Conservation (phyloP, 2,888 invertebrate genomes). For the Metopia argyrocephala region DNA sequence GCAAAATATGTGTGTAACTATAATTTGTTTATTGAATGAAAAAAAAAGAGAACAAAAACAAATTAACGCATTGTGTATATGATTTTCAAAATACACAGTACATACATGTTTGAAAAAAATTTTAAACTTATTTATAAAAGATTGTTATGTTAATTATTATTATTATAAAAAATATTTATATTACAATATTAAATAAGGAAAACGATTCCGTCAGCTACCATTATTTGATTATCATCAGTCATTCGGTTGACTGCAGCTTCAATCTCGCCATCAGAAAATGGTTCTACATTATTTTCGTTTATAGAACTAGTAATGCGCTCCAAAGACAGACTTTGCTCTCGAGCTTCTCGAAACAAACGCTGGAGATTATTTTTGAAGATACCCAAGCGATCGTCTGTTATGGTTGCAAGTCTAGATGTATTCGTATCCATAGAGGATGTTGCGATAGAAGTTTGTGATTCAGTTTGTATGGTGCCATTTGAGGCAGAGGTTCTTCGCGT, state of each 20-base stretch:
- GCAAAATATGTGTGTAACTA: too few species aligned
- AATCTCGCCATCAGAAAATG: constrained; percentile 85
- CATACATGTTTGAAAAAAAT: too few species aligned
- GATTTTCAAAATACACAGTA: too few species aligned
- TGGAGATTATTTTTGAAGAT: constrained; percentile 87
- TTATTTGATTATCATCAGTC: constrained; percentile 94
- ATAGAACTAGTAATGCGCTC: constrained; percentile 83
- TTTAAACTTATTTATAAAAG: constrained; percentile 1
- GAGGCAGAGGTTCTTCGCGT: constrained; percentile 18
- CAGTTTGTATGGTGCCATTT: constrained; percentile 41
- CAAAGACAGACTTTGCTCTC: constrained; percentile 87
- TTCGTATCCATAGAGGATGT: constrained; percentile 49
- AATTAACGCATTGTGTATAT: too few species aligned
- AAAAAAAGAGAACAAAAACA: too few species aligned
- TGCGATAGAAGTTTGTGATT: constrained; percentile 49
- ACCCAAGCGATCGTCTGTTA: constrained; percentile 80
- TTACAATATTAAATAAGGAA: constrained; percentile 86
- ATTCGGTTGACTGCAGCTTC: constrained; percentile 88
- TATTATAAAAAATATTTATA: too few species aligned
- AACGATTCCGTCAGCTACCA: constrained; percentile 91
- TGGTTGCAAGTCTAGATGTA: constrained; percentile 69
- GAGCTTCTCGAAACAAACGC: constrained; percentile 87
- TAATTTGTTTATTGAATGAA: too few species aligned
- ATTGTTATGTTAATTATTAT: too few species aligned
- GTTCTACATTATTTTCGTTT: constrained; percentile 82